These are phyloP conservation scores for Numenius phaeopus DNA, from an alignment of 2,797 vertebrate genomes.

Conservation along the genomic window DNA sequence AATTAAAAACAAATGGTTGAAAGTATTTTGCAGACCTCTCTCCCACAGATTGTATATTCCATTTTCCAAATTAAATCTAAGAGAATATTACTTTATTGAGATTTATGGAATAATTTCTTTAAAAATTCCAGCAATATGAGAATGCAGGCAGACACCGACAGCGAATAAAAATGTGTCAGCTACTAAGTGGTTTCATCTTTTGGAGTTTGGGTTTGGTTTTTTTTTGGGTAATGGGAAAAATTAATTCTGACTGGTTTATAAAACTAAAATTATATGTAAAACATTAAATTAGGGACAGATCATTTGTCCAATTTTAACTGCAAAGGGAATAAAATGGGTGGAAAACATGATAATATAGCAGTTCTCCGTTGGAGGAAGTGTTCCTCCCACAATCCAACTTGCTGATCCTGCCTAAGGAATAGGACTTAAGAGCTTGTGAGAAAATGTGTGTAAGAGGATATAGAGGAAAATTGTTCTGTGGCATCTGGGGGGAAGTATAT, in stretches of 20 bases:
- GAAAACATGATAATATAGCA: slow-evolving; percentile 59
- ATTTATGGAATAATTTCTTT: slow-evolving; percentile 76
- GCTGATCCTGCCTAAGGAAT: slow-evolving; percentile 44
- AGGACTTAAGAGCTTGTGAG: slow-evolving; percentile 39
- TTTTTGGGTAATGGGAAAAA: slow-evolving; percentile 41
- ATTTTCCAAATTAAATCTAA: slow-evolving; percentile 79
- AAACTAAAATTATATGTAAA: slow-evolving; percentile 65
- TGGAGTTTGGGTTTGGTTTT: neutral
- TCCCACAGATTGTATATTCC: slow-evolving; percentile 77
- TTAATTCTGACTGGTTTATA: slow-evolving; percentile 48
- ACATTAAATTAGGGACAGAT: slow-evolving; percentile 50
- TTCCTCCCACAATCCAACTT: slow-evolving; percentile 42
- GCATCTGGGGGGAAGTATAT: neutral
- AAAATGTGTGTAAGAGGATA: slow-evolving; percentile 55
- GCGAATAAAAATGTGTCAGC: slow-evolving; percentile 65
- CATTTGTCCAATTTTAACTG: slow-evolving; percentile 41
- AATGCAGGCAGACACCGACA: slow-evolving; percentile 48
- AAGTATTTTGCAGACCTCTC: slow-evolving; percentile 71
- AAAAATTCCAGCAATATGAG: slow-evolving; percentile 70
- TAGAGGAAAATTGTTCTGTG: slow-evolving; percentile 43
- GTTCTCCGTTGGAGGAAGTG: neutral
- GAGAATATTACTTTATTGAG: slow-evolving; percentile 77
- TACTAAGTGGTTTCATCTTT: slow-evolving; percentile 64
- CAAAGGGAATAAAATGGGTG: slow-evolving; percentile 43
- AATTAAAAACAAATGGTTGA: slow-evolving; percentile 69